phyloP scores from a whole-genome alignment of 1,140 invertebrate species.

The Euschistus heros region DNA sequence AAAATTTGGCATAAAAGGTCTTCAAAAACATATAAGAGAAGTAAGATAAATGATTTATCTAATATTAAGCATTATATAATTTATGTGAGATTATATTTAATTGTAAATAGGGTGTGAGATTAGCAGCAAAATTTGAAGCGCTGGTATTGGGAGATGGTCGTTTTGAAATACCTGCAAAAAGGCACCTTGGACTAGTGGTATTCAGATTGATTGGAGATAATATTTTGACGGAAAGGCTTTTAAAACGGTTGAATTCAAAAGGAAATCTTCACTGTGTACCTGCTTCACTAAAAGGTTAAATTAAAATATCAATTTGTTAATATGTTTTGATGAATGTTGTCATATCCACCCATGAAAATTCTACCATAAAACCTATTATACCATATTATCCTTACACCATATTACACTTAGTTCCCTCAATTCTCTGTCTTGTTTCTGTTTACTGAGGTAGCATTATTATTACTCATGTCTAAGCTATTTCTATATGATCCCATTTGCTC shows the following conservation, averaged over 20 bases:
- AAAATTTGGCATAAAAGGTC: constrained; percentile 74
- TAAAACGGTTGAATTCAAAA: constrained; percentile 77
- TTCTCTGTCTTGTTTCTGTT: no score
- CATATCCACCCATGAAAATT: no score
- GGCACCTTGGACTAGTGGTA: constrained; percentile 85
- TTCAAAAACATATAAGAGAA: constrained; percentile 87
- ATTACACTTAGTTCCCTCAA: no score
- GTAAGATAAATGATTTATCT: constrained; percentile 34
- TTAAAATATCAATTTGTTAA: constrained; percentile 14
- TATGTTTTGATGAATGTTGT: constrained; percentile 13
- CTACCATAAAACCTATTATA: no score
- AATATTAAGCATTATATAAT: not conserved
- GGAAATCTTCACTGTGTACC: constrained; percentile 86
- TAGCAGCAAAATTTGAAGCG: constrained; percentile 84
- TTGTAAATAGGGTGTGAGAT: constrained; percentile 51
- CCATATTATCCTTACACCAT: no score
- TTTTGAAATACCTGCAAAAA: constrained; percentile 81
- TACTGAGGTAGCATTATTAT: no score
- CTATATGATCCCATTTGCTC: no score
- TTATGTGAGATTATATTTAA: not conserved
- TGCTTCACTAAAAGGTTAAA: constrained; percentile 61
- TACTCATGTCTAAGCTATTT: no score
- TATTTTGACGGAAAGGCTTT: constrained; percentile 68
- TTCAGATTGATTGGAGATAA: constrained; percentile 81
- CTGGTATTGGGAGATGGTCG: constrained; percentile 65